Evolutionary conservation across 1,140 invertebrate species (phyloP), one percentile per base, ranked within the genome.

Genomic region (Dinoponera quadriceps): DNA sequence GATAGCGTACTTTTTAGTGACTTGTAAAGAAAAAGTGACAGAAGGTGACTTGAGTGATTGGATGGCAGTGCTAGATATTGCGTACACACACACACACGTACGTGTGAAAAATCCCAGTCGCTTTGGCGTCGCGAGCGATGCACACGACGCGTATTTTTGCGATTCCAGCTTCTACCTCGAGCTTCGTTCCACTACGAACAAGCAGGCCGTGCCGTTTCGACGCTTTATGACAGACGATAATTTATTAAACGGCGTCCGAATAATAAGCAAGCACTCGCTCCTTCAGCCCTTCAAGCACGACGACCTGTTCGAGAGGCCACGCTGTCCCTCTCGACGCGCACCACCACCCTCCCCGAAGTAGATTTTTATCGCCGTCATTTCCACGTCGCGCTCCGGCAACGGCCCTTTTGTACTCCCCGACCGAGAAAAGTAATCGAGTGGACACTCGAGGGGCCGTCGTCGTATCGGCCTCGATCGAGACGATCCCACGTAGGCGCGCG

Each of bases 341-440:
- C 22, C 49, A 48, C 77, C 63, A 54, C 22, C 57, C 44, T 16
- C 59, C 44, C 59, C 59, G 63, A 33, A 75, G 27, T 68, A 74
- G 73, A 84, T 86, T 88, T 91, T 90, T 90, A 88, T 88, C 85
- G 68, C 75, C 65, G 59, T 84, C 83, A 88, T 87, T 90, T 90
- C 83, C 85, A 88, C 85, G 82, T 88, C 82, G 77, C 82, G 78
- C 82, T 86, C 49, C 29, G 22, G 73, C 73, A 63, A 81, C 66
- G 44, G 80, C 44, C 44, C 82, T 80, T 83, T 83, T 78, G 73
- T 83, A 78, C 80, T 78, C 82, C 38, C n/a, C 63, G 27, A 48
- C 55, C n/a, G 51, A 29, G 55, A 71, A 55, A 65, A 55, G 49
- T 77, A 65, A 83, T 83, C 82, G 59, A 75, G 59, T 83, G 80